Evolutionary conservation across 2,797 vertebrate genomes (phyloP), one percentile per base, ranked within the genome.

Genomic region (Myripristis jacobus): DNA sequence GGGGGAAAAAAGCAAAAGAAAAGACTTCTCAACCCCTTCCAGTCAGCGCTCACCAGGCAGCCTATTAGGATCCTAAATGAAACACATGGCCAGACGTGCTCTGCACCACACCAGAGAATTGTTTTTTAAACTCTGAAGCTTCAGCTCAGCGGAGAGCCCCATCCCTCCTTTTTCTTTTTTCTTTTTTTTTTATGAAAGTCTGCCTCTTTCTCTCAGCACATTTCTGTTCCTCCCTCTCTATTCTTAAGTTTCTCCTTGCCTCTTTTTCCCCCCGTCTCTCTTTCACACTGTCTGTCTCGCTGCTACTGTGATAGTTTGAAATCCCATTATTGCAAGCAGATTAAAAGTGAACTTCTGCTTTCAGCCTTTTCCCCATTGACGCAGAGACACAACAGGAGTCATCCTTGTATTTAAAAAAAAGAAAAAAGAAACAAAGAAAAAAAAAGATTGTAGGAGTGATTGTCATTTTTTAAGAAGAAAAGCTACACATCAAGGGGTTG

Each of bases 241-340:
- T 48, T 51, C 25, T 29, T 54, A 61, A 24, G 10, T 66, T 55
- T 61, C 24, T 16, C 55, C 62, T 22, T 55, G 31, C 6, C 4
- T 29, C 18, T 25, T 3, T 34, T 4, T 52, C 58, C 54, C 7
- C n/a, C n/a, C n/a, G 13, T 69, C n/a, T 53, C 16, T 18, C 36
- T 41, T 22, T 52, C 54, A 38, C 29, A 18, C 34, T 6, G 46
- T 53, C 64, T 67, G 31, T 62, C 36, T 12, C 36, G 12, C 11
- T 38, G 36, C 11, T 13, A 47, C 64, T 67, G 43, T 62, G 31
- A 57, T 57, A 12, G 58, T 36, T 75, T 16, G 34, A 56, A 74
- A 62, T 51, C 60, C 61, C 38, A 64, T 69, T 64, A 47, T 38
- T 59, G 18, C 4, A 10, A 38, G 27, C 65, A 63, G 36, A 64